These are phyloP conservation scores for Zoanthus solanderi DNA, from an alignment of 92 coral and sea anemone species.

Conservation along the genomic window DNA sequence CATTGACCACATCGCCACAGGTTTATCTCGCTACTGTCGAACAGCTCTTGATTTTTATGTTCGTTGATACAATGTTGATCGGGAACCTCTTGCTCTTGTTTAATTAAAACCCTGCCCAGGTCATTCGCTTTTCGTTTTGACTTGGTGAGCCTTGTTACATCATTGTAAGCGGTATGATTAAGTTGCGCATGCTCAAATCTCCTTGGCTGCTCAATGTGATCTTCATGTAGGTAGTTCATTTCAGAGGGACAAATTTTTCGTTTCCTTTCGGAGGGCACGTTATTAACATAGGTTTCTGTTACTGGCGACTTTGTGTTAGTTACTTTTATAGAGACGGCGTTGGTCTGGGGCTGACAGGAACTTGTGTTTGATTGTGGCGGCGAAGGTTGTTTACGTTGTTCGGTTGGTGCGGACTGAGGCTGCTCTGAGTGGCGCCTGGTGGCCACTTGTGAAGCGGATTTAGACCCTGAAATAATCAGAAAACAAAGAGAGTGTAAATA, in stretches of 20 bases:
- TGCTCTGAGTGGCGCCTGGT: conserved; percentile 21
- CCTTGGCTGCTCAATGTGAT: not conserved
- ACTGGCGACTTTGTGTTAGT: not conserved
- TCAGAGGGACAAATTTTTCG: conserved; percentile 21
- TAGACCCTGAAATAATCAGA: conserved; percentile 1
- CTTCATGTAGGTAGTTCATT: conserved; percentile 1
- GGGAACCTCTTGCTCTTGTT: conserved; percentile 12
- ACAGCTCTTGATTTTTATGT: not conserved
- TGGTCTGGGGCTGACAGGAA: conserved; percentile 43
- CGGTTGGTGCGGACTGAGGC: conserved; percentile 32
- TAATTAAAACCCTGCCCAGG: not conserved
- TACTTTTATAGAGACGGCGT: conserved; percentile 16
- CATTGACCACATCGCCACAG: conserved; percentile 96
- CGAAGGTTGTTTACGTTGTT: conserved; percentile 28
- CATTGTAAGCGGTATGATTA: not conserved
- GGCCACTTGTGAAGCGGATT: conserved; percentile 45
- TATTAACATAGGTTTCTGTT: not conserved
- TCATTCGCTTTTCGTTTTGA: not conserved
- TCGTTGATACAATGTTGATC: conserved; percentile 8
- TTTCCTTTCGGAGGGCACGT: conserved; percentile 25
- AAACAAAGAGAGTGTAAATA: not conserved
- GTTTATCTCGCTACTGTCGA: conserved; percentile 67
- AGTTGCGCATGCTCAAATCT: conserved; percentile 19
- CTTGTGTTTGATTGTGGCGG: conserved; percentile 37
- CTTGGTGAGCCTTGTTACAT: not conserved